phyloP scores from a whole-genome alignment of 2,888 invertebrate genomes.

The Phragmatobia fuliginosa region DNA sequence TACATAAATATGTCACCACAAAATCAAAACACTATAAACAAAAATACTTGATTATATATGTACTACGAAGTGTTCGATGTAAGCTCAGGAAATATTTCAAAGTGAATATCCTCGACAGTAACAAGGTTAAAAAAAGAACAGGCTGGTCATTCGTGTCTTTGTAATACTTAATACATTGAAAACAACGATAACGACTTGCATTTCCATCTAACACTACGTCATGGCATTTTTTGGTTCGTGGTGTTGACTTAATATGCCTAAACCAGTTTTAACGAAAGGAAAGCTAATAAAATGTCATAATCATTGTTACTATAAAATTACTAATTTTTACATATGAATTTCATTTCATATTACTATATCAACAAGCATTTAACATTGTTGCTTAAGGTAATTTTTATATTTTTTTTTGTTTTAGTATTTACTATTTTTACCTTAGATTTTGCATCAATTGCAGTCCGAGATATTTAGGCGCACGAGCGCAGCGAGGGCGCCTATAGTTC shows the following conservation, averaged over 20 bases:
- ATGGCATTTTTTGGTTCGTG: neutral
- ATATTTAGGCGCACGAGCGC: too few species aligned
- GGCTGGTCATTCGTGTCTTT: constrained; percentile 36
- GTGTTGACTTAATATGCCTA: neutral
- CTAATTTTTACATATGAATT: neutral
- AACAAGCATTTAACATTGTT: neutral
- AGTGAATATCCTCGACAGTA: constrained; percentile 79
- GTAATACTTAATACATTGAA: constrained; percentile 16
- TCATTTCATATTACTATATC: neutral
- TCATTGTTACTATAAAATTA: neutral
- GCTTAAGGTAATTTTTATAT: too few species aligned
- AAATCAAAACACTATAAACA: too few species aligned
- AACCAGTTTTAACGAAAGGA: neutral
- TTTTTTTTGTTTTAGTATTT: too few species aligned
- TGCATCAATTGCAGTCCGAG: too few species aligned
- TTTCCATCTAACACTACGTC: neutral
- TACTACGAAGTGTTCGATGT: constrained; percentile 49
- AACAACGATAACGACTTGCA: constrained; percentile 1
- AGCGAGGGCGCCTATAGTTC: too few species aligned
- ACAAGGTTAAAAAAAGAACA: constrained; percentile 72
- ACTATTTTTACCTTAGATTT: too few species aligned
- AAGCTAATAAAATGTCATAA: neutral
- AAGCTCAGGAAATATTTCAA: constrained; percentile 71
- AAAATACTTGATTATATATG: constrained; percentile 25
- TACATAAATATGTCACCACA: neutral